A percentile compares a stretch with the other conserved stretches of the same genome.
phyloP scores from a whole-genome alignment of 2,888 invertebrate genomes.

The Hydriomena furcata region DNA sequence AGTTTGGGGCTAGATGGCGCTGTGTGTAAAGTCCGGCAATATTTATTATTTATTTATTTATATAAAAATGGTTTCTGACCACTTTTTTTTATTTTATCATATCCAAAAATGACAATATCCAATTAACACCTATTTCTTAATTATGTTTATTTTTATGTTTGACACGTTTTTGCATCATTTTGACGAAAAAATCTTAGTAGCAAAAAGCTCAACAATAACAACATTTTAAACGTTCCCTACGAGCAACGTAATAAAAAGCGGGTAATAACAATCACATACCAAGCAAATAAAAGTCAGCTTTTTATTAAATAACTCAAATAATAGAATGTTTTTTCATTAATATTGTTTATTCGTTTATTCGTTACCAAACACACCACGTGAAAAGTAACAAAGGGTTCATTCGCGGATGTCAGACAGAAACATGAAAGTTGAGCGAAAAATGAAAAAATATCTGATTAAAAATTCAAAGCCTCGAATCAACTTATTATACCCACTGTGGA shows the following conservation, averaged over 20 bases:
- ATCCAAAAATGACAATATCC: too few species aligned
- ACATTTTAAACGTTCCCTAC: background rate
- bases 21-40: too few species aligned
- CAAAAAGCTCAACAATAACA: background rate
- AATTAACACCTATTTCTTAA: too few species aligned
- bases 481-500: constrained; percentile 29
- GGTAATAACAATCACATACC: constrained; percentile 11
- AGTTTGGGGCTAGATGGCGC: too few species aligned
- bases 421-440: constrained; percentile 28
- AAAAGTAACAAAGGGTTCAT: constrained; percentile 26
- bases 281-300: constrained; percentile 17
- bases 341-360: constrained; percentile 16
- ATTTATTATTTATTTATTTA: too few species aligned
- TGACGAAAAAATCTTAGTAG: too few species aligned
- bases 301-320: constrained; percentile 22
- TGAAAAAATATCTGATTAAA: constrained; percentile 29
- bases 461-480: constrained; percentile 34
- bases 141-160: too few species aligned
- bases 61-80: too few species aligned
- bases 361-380: constrained; percentile 14
- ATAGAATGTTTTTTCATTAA: constrained; percentile 17
- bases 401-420: constrained; percentile 29
- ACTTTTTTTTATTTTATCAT: too few species aligned
- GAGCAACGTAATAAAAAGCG: constrained; percentile 6
- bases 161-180: too few species aligned